phyloP scores from a whole-genome alignment of 2,113 vertebrate genomes.

The Leptobrachium ailaonicum region DNA sequence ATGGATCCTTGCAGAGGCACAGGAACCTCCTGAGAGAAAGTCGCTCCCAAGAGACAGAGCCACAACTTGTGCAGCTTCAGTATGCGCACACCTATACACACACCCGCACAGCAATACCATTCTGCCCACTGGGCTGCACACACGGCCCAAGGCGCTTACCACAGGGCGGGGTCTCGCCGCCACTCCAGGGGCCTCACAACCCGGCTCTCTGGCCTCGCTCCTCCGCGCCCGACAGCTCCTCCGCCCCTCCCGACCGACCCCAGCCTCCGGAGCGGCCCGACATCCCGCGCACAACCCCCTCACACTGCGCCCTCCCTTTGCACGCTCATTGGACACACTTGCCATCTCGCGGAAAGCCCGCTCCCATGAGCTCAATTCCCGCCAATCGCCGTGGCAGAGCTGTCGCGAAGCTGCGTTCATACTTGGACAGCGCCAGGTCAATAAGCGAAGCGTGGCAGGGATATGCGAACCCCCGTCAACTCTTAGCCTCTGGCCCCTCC shows the following conservation, averaged over 20 bases:
- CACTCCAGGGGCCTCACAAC: neutral
- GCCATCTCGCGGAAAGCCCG: neutral
- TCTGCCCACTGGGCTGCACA: neutral
- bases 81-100: neutral
- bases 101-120: neutral
- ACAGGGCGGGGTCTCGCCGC: no score
- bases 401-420: neutral
- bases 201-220: neutral
- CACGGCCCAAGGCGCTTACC: neutral
- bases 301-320: conserved; percentile 36
- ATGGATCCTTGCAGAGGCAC: no score
- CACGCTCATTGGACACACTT: conserved; percentile 9
- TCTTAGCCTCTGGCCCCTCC: neutral
- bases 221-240: neutral
- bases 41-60: no score
- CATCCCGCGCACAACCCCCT: conserved; percentile 48
- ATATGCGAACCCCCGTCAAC: neutral
- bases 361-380: neutral
- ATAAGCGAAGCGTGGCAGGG: conserved; percentile 5
- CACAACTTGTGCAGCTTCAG: neutral
- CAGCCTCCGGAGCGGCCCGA: conserved; percentile 32
- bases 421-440: conserved; percentile 4
- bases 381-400: neutral
- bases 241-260: conserved; percentile 26
- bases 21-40: no score